These are phyloP conservation scores for Acanthurus lineatus DNA, from an alignment of 2,797 vertebrate species.

Conservation along the genomic window DNA sequence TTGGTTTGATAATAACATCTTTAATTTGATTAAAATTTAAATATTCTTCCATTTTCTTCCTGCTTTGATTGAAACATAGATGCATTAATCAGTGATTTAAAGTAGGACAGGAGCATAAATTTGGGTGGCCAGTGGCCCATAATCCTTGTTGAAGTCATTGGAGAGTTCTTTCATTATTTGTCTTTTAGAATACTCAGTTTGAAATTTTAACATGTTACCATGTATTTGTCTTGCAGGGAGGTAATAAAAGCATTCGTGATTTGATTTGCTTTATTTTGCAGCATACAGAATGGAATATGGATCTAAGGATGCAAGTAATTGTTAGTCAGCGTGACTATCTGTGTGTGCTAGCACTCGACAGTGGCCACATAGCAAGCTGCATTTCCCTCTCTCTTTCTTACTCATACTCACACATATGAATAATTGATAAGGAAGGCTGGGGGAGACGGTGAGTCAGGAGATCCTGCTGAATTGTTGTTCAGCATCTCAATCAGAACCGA, in stretches of 20 bases:
- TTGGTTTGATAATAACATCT: too few species aligned
- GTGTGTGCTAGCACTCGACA: conserved; percentile 24
- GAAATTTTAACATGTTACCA: background rate
- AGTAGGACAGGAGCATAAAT: too few species aligned
- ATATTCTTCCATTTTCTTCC: too few species aligned
- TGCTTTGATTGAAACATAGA: too few species aligned
- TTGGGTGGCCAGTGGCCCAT: background rate
- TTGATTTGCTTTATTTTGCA: background rate
- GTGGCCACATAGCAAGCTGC: conserved; percentile 17
- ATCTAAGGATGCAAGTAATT: conserved; percentile 16
- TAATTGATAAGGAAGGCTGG: conserved; percentile 58
- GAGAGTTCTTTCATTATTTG: background rate
- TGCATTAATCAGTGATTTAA: background rate
- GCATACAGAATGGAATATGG: background rate
- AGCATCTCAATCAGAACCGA: conserved; percentile 56
- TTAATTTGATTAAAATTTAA: too few species aligned
- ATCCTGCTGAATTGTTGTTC: conserved; percentile 57
- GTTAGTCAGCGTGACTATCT: conserved; percentile 32
- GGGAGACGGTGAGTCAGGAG: conserved; percentile 62
- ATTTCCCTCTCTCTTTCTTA: conserved; percentile 19
- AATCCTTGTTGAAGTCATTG: too few species aligned
- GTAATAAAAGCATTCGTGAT: background rate
- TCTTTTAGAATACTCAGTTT: background rate
- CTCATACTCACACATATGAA: conserved; percentile 58
- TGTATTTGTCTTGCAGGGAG: background rate